Evolutionary conservation across 2,113 vertebrate genomes (phyloP).

Genomic region (Lutjanus erythropterus): DNA sequence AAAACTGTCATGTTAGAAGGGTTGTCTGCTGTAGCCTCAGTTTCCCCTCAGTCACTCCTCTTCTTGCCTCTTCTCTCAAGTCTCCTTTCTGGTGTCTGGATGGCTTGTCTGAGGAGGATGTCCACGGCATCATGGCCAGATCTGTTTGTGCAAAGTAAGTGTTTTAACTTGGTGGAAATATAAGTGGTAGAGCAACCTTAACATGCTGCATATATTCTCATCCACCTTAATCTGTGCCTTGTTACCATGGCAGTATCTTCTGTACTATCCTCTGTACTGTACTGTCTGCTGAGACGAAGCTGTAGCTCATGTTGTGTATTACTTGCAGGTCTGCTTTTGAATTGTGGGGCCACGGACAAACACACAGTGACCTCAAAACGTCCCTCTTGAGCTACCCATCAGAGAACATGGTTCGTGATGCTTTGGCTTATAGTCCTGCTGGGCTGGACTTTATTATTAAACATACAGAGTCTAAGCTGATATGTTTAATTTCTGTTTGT

Average conservation of each 20-base stretch:
- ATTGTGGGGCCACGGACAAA: constrained; percentile 94
- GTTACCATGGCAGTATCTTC: background rate
- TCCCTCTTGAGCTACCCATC: constrained; percentile 90
- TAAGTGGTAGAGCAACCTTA: background rate
- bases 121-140: constrained; percentile 91
- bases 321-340: constrained; percentile 94
- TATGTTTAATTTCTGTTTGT: background rate
- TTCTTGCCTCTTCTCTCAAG: constrained; percentile 74
- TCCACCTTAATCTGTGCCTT: background rate
- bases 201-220: background rate
- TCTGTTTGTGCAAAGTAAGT: constrained; percentile 98
- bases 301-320: constrained; percentile 6
- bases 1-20: background rate
- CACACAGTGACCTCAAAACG: constrained; percentile 87
- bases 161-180: background rate
- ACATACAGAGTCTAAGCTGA: background rate
- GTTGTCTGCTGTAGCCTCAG: background rate
- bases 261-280: too few relatives aligned
- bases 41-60: background rate
- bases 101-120: constrained; percentile 91
- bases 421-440: background rate
- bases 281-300: background rate
- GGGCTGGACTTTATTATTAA: too few relatives aligned
- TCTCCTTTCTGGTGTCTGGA: constrained; percentile 95
- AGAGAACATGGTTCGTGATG: constrained; percentile 89